Percentiles rank a stretch among this genome's conserved stretches.
phyloP scores from a whole-genome alignment of 2,797 vertebrate genomes.

The Erethizon dorsatum region DNA sequence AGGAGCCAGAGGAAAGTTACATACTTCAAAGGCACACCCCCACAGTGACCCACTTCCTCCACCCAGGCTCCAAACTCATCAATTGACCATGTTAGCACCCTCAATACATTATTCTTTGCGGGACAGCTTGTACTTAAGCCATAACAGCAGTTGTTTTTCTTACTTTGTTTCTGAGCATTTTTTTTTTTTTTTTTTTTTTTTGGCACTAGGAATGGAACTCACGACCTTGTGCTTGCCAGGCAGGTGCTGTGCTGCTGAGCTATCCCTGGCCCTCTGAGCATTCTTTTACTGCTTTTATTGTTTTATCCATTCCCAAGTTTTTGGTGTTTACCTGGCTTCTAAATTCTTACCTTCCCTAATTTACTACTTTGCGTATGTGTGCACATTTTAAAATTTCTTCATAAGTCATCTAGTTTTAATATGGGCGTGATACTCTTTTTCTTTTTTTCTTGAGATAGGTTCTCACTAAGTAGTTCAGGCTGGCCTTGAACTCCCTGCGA shows the following conservation, averaged over 20 bases:
- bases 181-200: background rate
- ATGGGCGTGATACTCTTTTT: background rate
- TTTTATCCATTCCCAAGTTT: background rate
- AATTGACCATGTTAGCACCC: background rate
- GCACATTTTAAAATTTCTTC: constrained; percentile 38
- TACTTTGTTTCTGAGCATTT: background rate
- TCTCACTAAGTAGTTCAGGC: background rate
- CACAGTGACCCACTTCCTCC: background rate
- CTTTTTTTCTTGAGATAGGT: background rate
- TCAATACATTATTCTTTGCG: background rate
- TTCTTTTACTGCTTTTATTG: constrained; percentile 35
- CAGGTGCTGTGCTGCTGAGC: too few species aligned
- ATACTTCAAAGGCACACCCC: background rate
- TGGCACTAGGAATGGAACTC: too few species aligned
- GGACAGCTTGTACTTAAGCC: background rate
- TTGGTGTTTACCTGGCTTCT: constrained; percentile 43
- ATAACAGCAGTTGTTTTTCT: background rate
- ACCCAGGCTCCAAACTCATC: background rate
- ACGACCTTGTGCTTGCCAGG: too few species aligned
- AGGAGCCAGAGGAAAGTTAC: background rate
- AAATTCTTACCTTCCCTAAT: background rate
- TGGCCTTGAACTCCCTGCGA: background rate
- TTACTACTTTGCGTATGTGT: background rate
- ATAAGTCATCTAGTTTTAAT: background rate
- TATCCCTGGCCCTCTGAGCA: too few species aligned